Evolutionary conservation across 2,888 invertebrate genomes (phyloP), one percentile per base, ranked within the genome.

Genomic region (Epistrophe eligans): DNA sequence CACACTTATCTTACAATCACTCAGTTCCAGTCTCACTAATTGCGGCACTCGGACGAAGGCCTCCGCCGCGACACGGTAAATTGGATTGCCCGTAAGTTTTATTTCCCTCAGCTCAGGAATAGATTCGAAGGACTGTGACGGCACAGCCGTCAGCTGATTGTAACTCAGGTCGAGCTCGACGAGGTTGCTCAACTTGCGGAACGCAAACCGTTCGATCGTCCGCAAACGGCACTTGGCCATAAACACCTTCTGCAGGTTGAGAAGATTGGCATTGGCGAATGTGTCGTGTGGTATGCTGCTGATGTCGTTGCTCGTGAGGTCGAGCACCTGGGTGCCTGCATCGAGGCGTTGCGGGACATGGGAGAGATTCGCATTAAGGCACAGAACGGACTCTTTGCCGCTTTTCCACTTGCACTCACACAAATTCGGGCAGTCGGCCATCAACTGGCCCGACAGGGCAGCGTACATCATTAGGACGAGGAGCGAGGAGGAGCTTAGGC

Each of bases 351-450:
- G 94, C 45, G 97, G 97, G 89, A 97, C 95, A 90, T 95, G 94
- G 89, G 95, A 95, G 90, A 97, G 94, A 91, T 96, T 96, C 84
- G 96, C 96, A 92, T 95, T 95, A 90, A 95, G 94, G 93, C 97
- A 97, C 90, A 96, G 94, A 79, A 97, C 97, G 67, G 97, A 96
- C 93, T 97, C 97, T 93, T 97, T 97, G 90, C 97, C 97, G 91
- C 95, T 96, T 92, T 96, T 96, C 97, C 97, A 97, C 93, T 97
- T 97, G 94, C 97, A 97, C 93, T 97, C 96, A 93, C 97, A 97
- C 90, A 95, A 94, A 88, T 94, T 94, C 72, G 96, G 96, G 91
- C 96, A 96, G 90, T 95, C 95, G 91, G 95, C 95, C 89, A 93
- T 90, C 38, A 90, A 88, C 62, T 89, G 89, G 84, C 90, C 89